Evolutionary conservation across 2,113 vertebrate genomes (phyloP), one percentile per base, ranked within the genome.

Genomic region (Physeter macrocephalus): DNA sequence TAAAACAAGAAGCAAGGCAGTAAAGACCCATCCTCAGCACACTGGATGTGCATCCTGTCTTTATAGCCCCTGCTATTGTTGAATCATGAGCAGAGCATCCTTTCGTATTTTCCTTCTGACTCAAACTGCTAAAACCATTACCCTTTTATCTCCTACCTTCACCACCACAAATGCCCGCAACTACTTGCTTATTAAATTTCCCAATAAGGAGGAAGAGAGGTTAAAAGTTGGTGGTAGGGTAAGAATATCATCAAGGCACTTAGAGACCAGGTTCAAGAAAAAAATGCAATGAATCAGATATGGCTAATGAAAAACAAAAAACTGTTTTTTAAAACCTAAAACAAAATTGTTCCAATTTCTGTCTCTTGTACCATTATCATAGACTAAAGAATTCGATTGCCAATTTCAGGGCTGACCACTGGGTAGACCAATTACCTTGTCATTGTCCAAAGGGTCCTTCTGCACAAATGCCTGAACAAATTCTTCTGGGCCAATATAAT

Each of bases 401-500:
- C 27, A 49, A 27, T 39, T 74, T 89, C 9, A 6, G 72, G 12
- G 12, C 34, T 96, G 64, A 49, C 43, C 59, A 61, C 21, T 52
- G 21, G 23, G 49, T n/a, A 54, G 62, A 31, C 17, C 2, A 31
- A 90, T 97, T 99, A 99, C 99, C 99, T 99, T 99, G 95, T 99
- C 98, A 13, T 99, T 99, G 97, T 99, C 99, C 98, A 99, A 98
- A 66, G 98, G 99, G 97, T 99, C 99, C 98, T 99, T 99, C 90
- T 99, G 99, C 62, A 99, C 99, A 95, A 99, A 99, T 0, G 99
- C 99, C 94, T 99, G 99, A 90, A 99, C 99, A 92, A 99, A 99
- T 95, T 99, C 99, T 97, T 99, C 99, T 11, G 99, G 99, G 93
- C 99, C 99, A 31, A 99, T 99, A 96, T 99, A 99, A 98, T 99